phyloP scores from a whole-genome alignment of 2,888 invertebrate genomes.

The Eilema griseolum region DNA sequence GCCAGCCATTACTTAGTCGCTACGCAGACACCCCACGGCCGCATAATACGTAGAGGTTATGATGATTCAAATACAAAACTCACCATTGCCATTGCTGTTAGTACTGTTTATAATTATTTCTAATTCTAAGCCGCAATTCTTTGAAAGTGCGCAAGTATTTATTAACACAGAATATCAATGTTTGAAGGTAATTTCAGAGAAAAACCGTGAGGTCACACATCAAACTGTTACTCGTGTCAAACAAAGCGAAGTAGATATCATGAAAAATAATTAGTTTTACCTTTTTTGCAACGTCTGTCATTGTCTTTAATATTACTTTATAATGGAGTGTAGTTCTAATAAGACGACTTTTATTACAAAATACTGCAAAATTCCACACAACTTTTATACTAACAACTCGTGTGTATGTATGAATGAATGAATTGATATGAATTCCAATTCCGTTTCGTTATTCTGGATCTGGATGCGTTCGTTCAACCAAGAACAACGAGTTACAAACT shows the following conservation, averaged over 20 bases:
- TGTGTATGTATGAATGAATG: constrained; percentile 64
- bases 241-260: constrained; percentile 53
- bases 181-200: constrained; percentile 41
- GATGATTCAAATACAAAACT: constrained; percentile 54
- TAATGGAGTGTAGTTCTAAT: constrained; percentile 43
- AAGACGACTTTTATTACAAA: constrained; percentile 51
- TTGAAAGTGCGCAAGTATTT: constrained; percentile 7
- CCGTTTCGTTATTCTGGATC: constrained; percentile 40
- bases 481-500: constrained; percentile 31
- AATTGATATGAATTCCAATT: constrained; percentile 20
- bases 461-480: constrained; percentile 52
- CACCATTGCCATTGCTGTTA: constrained; percentile 57
- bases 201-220: constrained; percentile 68
- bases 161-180: constrained; percentile 28
- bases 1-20: constrained; percentile 54
- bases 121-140: constrained; percentile 13
- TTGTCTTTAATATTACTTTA: constrained; percentile 59
- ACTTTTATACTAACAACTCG: constrained; percentile 61
- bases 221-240: constrained; percentile 71
- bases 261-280: constrained; percentile 61
- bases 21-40: constrained; percentile 53
- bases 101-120: constrained; percentile 23
- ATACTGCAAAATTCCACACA: constrained; percentile 48
- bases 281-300: constrained; percentile 83
- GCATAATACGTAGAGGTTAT: constrained; percentile 67